phyloP scores from a whole-genome alignment of 2,797 vertebrate species.

The Sciurus carolinensis region DNA sequence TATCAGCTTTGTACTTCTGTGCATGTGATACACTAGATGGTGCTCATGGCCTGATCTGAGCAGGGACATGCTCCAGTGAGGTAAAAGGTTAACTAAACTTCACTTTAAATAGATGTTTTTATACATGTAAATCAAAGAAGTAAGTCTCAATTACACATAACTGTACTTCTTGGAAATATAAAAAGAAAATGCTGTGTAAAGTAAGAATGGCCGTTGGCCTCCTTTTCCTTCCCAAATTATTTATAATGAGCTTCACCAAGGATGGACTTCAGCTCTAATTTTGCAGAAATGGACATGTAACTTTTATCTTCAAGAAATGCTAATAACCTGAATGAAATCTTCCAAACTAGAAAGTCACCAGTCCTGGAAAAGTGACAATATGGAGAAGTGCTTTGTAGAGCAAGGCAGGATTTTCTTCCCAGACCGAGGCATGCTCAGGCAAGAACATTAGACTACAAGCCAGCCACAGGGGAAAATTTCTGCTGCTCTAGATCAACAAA shows the following conservation, averaged over 20 bases:
- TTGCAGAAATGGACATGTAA: background rate
- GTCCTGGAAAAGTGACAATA: constrained; percentile 20
- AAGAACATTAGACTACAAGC: constrained; percentile 79
- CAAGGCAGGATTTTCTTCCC: constrained; percentile 79
- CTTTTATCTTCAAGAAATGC: constrained; percentile 39
- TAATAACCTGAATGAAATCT: constrained; percentile 60
- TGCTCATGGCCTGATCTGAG: constrained; percentile 67
- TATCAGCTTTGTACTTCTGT: background rate
- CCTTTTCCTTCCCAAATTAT: constrained; percentile 56
- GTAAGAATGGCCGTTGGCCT: constrained; percentile 1
- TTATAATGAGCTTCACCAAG: constrained; percentile 23
- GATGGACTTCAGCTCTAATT: constrained; percentile 29
- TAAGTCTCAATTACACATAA: constrained; percentile 25
- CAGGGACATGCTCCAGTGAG: background rate
- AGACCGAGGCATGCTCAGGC: constrained; percentile 82
- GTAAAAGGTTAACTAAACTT: background rate
- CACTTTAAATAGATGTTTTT: constrained; percentile 15
- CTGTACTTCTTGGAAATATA: constrained; percentile 41
- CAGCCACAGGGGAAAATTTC: constrained; percentile 71
- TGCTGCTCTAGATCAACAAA: constrained; percentile 68
- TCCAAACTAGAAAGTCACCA: constrained; percentile 50
- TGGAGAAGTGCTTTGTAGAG: constrained; percentile 77
- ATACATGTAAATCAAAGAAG: background rate
- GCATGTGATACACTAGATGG: constrained; percentile 76
- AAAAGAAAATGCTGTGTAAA: constrained; percentile 24